These are phyloP conservation scores for Nectonema munidae DNA, from an alignment of 2,888 invertebrate species.

Conservation along the genomic window DNA sequence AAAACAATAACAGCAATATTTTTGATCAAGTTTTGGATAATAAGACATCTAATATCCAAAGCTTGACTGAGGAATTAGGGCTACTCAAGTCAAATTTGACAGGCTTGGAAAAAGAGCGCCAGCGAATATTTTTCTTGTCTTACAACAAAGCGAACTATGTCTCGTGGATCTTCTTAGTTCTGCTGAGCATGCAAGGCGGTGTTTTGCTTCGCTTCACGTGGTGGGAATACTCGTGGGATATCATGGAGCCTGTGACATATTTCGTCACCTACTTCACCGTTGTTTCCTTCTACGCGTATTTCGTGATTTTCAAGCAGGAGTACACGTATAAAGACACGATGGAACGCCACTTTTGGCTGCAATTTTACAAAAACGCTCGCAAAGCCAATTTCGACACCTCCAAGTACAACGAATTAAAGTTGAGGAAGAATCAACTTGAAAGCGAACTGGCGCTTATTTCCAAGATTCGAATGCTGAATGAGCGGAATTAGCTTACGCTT, in stretches of 20 bases:
- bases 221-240: constrained; percentile 78
- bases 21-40: no score
- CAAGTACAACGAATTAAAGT: constrained; percentile 48
- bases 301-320: constrained; percentile 74
- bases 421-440: no score
- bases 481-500: no score
- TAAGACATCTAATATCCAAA: no score
- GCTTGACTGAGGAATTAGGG: no score
- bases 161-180: constrained; percentile 49
- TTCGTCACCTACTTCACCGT: constrained; percentile 75
- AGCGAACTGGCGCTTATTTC: no score
- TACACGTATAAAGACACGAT: constrained; percentile 54
- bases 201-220: constrained; percentile 77
- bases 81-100: neutral
- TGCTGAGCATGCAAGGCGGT: constrained; percentile 87
- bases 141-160: constrained; percentile 22
- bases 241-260: constrained; percentile 63
- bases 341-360: constrained; percentile 49
- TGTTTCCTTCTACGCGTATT: constrained; percentile 74
- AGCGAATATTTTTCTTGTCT: constrained; percentile 20
- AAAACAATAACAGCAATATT: no score
- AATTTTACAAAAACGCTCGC: constrained; percentile 51
- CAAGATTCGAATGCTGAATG: no score
- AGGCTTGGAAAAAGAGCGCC: constrained; percentile 18
- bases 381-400: constrained; percentile 47